Evolutionary conservation across 2,797 vertebrate species (phyloP), one percentile per base, ranked within the genome.

Genomic region (Crax fasciolata): DNA sequence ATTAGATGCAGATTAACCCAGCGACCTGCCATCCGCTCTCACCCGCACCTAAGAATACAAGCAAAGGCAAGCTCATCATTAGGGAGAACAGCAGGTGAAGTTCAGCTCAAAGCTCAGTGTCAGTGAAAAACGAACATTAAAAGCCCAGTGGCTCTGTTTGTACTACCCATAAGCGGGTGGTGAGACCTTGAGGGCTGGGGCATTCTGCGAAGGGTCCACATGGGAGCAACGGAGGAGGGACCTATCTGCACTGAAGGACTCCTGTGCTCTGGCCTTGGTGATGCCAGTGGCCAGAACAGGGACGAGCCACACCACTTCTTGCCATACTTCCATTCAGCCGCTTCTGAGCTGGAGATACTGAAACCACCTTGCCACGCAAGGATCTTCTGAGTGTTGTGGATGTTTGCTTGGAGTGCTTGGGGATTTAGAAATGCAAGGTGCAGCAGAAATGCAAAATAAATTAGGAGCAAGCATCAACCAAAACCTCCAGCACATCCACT

Each of bases 1-100:
- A 96, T 96, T 96, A 95, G 89, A 92, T 62, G 86, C 72, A 91
- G 89, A 96, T 93, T 94, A 95, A 90, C 84, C 87, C 83, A 94
- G 84, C 5, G 30, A 93, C 87, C 92, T 94, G 70, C 70, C 67
- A 72, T 86, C 91, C 48, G 2, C 86, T 96, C 58, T 94, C 77
- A 83, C 54, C 73, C 75, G 19, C 52, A 55, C 57, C 84, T 93
- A 94, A 91, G 89, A 48, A 67, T 54, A 77, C 68, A 86, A 96
- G 91, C 70, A 86, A 94, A 65, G 32, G 62, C 55, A 96, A 94
- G 67, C 41, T 86, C 73, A 44, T 90, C 77, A 93, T 89, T 88
- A 93, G 71, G 87, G 55, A 62, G 80, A 74, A 62, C 54, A 91
- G 35, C 24, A 70, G 88, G 77, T 93, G 87, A 86, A 86, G 57